Evolutionary conservation across 1,140 invertebrate species (phyloP), one percentile per base, ranked within the genome.

Genomic region (Drosophila saltans): DNA sequence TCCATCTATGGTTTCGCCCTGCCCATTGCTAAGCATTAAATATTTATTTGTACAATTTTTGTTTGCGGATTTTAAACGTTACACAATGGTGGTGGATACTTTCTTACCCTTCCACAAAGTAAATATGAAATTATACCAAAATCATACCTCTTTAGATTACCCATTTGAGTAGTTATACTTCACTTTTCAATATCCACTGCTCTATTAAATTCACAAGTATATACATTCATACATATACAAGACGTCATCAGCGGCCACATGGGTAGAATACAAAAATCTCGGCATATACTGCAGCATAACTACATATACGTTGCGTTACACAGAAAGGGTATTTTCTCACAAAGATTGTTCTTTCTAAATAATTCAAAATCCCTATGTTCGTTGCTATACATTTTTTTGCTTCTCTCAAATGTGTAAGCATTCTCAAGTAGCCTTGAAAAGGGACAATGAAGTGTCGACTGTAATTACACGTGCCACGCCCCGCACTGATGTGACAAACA

Each of bases 401-500:
- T 39, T 16, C 11, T 10, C 24, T 36, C 11, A 60, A 52, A 41
- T 64, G 33, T 26, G 24, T 16, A 5, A 6, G 8, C 36, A 36
- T 21, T 21, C 56, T 10, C 70, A 71, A 81, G 69, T 76, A 75
- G 75, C 82, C 79, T 67, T 75, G 59, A 80, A 80, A 63, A 55
- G 73, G 55, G 65, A 56, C 59, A 65, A 72, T 82, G 69, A 76
- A 80, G 76, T 88, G 82, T 67, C 83, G 69, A 56, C 48, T 67
- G 67, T 86, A 86, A 86, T 88, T 86, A 86, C 69, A 74, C 67
- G 43, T 88, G 79, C 83, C 75, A 80, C 75, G 83, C 83, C 58
- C n/a, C 11, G 30, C 60, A 16, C 56, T 16, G 36, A 45, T 26
- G 48, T 67, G 72, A 59, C 72, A 60, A 58, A 57, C 28, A 41